Base-by-base conservation (phyloP, 2,888 invertebrate genomes). In the Allolobophora icterica region DNA sequence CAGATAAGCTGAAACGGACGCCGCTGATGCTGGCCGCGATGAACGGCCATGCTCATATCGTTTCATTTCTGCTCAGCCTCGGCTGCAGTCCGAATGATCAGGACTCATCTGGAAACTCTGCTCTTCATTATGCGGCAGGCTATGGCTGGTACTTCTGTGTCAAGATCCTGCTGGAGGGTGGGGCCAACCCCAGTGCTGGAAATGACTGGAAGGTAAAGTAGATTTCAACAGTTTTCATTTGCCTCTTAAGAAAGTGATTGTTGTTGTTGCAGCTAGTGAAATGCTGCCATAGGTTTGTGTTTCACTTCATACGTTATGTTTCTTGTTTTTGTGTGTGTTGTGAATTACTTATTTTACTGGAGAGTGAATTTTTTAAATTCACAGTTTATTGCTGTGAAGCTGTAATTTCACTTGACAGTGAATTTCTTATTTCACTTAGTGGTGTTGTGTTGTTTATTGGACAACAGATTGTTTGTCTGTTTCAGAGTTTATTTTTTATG, bases 101-200 rank as follows among this genome's bases (percentile, higher is more conserved):
- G 0, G 96, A 96, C 93, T 95, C 95, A 42, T 96, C 96, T 19
- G 96, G 92, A 6, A 96, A 96, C 93, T 95, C 96, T 0, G 93
- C 95, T 5, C 94, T 96, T 3, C 96, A 96, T 94, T 96, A 96
- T 94, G 96, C 96, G 5, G 95, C 96, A 89, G 96, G 96, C 0
- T 96, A 96, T 93, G 96, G 96, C 34, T 96, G 96, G 96, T 95
- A 96, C 93, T 96, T 95, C 93, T 95, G 95, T 91, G 93, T 96
- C 42, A 95, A 96, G 92, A 92, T 96, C 19, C 94, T 96, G 33
- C 93, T 96, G 33, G 95, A 96, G 92, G 94, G 94, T 34, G 94
- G 94, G 3, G 96, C 95, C 52, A 94, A 94, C 40, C 94, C 95
- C 8, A 95, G 94, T 93, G 93, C 93, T n/a, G 92, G 94, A 30